These are phyloP conservation scores for Brachionichthys hirsutus DNA, from an alignment of 2,113 vertebrate species.

Conservation along the genomic window DNA sequence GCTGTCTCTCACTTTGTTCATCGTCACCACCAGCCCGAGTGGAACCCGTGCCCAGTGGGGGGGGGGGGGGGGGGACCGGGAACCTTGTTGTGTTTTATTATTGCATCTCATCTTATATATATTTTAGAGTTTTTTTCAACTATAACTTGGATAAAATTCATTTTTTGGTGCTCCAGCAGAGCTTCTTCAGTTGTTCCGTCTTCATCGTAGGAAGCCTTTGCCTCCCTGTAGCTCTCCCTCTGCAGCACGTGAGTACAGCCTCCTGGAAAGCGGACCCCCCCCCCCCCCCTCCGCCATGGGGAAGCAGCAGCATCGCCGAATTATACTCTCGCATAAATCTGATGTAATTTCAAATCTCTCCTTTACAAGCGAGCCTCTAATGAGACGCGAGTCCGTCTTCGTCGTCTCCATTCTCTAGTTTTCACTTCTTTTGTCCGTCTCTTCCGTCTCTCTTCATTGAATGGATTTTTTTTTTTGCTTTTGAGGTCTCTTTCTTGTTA, in stretches of 20 bases:
- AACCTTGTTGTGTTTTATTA: no score
- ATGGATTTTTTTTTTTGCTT: slow-evolving; percentile 46
- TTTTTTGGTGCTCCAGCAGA: no score
- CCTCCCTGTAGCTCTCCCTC: slow-evolving; percentile 19
- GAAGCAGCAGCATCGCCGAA: slow-evolving; percentile 54
- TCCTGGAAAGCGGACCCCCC: slow-evolving; percentile 32
- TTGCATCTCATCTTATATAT: no score
- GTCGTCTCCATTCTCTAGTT: slow-evolving; percentile 35
- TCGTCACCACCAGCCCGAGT: slow-evolving; percentile 8
- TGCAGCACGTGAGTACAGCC: slow-evolving; percentile 24
- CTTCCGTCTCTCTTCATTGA: slow-evolving; percentile 34
- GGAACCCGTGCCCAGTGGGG: slow-evolving; percentile 31
- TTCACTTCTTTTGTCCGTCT: slow-evolving; percentile 53
- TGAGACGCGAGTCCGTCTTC: slow-evolving; percentile 63
- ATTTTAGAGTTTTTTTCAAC: no score
- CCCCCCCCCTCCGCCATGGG: slow-evolving; percentile 10
- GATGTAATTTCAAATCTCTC: slow-evolving; percentile 69
- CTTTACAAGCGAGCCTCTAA: slow-evolving; percentile 70
- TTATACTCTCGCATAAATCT: slow-evolving; percentile 65
- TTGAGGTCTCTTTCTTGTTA: slow-evolving; percentile 52
- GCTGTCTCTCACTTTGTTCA: slow-evolving; percentile 1
- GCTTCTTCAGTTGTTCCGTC: no score
- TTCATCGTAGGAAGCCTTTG: no score
- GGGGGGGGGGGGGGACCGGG: no score
- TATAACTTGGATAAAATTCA: no score